A percentile compares a stretch with the other conserved stretches of the same genome.
phyloP scores from a whole-genome alignment of 2,113 vertebrate species.

The Chauna torquata region DNA sequence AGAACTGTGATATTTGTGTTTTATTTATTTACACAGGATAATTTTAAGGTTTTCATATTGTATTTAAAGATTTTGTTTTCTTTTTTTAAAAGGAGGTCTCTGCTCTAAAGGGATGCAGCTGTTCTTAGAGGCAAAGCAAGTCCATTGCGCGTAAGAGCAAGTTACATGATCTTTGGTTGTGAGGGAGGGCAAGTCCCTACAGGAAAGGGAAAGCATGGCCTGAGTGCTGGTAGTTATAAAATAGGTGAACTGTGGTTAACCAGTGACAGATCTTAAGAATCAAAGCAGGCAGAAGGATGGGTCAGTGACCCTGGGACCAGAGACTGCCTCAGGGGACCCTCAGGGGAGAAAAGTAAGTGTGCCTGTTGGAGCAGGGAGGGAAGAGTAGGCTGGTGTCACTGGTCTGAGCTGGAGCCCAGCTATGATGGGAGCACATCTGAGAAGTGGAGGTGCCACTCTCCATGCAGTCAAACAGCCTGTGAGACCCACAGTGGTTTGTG shows the following conservation, averaged over 20 bases:
- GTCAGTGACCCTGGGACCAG: neutral
- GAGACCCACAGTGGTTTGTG: neutral
- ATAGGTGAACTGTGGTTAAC: neutral
- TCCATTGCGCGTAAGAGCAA: slow-evolving; percentile 23
- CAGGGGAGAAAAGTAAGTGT: neutral
- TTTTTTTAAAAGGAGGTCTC: neutral
- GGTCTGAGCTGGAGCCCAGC: neutral
- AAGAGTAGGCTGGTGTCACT: neutral
- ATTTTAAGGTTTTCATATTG: neutral
- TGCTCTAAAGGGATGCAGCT: neutral
- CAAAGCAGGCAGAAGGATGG: neutral
- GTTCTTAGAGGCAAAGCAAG: slow-evolving; percentile 24
- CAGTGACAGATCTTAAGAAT: neutral
- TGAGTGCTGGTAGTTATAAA: neutral
- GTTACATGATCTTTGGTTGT: neutral
- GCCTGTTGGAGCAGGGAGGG: neutral
- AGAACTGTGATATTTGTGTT: neutral
- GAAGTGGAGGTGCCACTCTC: neutral
- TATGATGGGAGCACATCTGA: neutral
- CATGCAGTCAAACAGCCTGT: neutral
- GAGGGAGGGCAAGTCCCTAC: neutral
- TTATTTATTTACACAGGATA: slow-evolving; percentile 56
- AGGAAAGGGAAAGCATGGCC: neutral
- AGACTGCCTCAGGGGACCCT: neutral
- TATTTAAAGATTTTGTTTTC: neutral